These are phyloP conservation scores for Apaloderma vittatum DNA, from an alignment of 2,113 vertebrate genomes.

Conservation along the genomic window DNA sequence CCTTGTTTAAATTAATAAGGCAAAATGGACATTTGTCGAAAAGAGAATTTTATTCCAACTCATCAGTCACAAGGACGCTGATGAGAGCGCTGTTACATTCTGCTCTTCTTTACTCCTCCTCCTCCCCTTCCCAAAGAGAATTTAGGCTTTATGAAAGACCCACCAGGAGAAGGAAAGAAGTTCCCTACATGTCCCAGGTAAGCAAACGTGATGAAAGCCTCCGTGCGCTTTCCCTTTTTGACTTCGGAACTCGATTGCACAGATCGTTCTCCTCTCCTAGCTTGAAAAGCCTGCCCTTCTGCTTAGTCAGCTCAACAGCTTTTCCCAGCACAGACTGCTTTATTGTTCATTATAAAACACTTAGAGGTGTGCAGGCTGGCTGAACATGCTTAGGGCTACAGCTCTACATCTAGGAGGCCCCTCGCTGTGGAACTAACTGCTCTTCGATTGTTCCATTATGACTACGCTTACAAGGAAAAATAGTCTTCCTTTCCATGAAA, in stretches of 20 bases:
- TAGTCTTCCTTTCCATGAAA: not conserved
- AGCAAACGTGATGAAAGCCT: not conserved
- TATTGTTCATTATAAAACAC: not conserved
- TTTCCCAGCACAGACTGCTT: not conserved
- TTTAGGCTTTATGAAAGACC: not conserved
- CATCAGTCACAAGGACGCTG: slow-evolving; percentile 49
- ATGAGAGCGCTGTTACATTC: not conserved
- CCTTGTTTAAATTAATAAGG: slow-evolving; percentile 77
- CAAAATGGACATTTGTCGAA: slow-evolving; percentile 78
- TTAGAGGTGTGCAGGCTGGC: not conserved
- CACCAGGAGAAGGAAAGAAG: not conserved
- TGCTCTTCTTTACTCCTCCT: not conserved
- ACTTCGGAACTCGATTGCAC: fast-evolving
- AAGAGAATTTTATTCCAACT: slow-evolving; percentile 58
- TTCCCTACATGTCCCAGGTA: not conserved
- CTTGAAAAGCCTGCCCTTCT: not conserved
- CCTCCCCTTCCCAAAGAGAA: not conserved
- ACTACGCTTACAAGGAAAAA: not conserved
- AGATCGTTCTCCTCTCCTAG: not conserved
- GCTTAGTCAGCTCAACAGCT: not conserved
- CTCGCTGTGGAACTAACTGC: not conserved
- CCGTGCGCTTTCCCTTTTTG: fast-evolving
- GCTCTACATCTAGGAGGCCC: not conserved
- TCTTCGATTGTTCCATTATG: not conserved
- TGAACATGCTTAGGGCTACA: not conserved